Base-by-base conservation (phyloP, 2,113 vertebrate genomes). In the Eurypyga helias region DNA sequence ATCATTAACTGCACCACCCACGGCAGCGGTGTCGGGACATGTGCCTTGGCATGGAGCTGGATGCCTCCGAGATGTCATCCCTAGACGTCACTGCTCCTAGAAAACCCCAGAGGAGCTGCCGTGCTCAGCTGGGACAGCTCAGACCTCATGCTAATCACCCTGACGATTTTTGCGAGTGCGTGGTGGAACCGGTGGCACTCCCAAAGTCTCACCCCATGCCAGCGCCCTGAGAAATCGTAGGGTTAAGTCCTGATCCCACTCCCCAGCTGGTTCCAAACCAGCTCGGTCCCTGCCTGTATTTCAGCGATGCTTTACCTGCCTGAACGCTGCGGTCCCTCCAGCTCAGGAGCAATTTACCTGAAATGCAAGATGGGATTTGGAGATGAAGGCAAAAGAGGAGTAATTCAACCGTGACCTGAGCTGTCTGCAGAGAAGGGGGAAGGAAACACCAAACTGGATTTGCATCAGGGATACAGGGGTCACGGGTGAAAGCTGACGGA, bases 261-360 rank as follows among this genome's bases (percentile, higher is more conserved):
- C 48, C 31, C 38, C 2, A 1, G 17, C 0, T 3, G 6, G 34
- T 69, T 78, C 26, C 34, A 61, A 81, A 52, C 23, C 70, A 38
- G 51, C 61, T 69, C 1, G 0, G 19, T 65, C 57, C 45, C 49
- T 34, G 33, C 2, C 67, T 29, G 34, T n/a, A 4, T 72, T 93
- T 75, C 55, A 90, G 54, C 87, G 84, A 91, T 33, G 62, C 84
- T 94, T 83, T 52, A 36, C 80, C 85, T 83, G 93, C 75, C 92
- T n/a, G 21, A 61, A 77, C 9, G 0, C 8, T 8, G 54, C 2
- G 12, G 69, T 43, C 33, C 14, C 38, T 67, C 57, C 69, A 88
- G 69, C n/a, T 66, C 78, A 55, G 75, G 57, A 38, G 64, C 36
- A 13, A 46, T 26, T 36, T 54, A 25, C 36, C 62, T 46, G 41